Evolutionary conservation across 2,888 invertebrate species (phyloP), one percentile per base, ranked within the genome.

Genomic region (Mesopsocus fuscifrons): DNA sequence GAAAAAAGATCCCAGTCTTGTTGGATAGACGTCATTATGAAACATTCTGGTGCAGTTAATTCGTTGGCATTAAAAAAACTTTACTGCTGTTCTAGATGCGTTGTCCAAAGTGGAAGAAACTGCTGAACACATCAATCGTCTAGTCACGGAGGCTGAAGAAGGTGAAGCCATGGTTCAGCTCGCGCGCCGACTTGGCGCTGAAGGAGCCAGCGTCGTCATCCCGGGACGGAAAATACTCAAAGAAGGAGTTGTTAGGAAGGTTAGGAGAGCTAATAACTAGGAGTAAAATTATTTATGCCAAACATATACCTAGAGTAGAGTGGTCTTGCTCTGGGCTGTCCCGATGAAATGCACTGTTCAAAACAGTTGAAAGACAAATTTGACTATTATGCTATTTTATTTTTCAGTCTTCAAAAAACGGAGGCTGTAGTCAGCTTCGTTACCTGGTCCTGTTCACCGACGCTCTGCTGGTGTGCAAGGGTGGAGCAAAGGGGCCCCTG

Each of bases 391-490:
- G n/a, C n/a, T 18, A 30, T 31, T 8, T 9, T 30, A 22, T 42
- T 23, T 44, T 46, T 17, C 46, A 54, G 55, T 49, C 53, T 3
- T 52, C 53, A 3, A 52, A 51, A 35, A 50, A 50, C 18, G 50
- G 50, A 6, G 35, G 44, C 20, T 46, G 30, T 5, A 23, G 40
- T n/a, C 23, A 69, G 44, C 71, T 69, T 50, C 60, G 77, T 5
- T 76, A 77, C 55, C 74, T 79, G 47, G 68, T 80, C 48, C 63
- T 82, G 13, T 70, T 79, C 60, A 77, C 70, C 13, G 83, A 83
- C 53, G 74, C 77, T 51, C 63, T 83, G 34, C 64, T 83, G 57
- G 79, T 78, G 53, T 79, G 77, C 53, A 81, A 79, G 61, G 64
- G 72, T 41, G 59, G 66, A 43, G 68, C 69, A 13, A 57, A 63